A percentile compares a stretch with the other conserved stretches of the same genome.
phyloP scores from a whole-genome alignment of 1,140 invertebrate species.

The Heliconius congener region DNA sequence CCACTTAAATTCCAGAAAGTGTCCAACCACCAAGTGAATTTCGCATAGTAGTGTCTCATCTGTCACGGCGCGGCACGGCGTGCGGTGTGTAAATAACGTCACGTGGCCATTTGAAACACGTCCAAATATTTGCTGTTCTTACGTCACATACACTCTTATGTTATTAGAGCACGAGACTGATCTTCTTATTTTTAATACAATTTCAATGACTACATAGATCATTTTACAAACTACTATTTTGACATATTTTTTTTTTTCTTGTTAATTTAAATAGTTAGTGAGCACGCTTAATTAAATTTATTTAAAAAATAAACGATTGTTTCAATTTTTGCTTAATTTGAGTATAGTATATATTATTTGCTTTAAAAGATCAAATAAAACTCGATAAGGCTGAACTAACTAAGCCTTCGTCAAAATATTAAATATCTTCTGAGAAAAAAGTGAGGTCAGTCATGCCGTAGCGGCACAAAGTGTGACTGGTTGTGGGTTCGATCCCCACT shows the following conservation, averaged over 20 bases:
- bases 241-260: background rate
- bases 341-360: too few species aligned
- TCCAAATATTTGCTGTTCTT: conserved; percentile 28
- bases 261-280: too few species aligned
- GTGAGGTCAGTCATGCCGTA: too few species aligned
- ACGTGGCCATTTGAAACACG: conserved; percentile 19
- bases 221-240: background rate
- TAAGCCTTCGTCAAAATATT: too few species aligned
- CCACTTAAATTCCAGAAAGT: background rate
- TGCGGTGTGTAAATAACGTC: conserved; percentile 19
- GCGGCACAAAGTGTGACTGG: too few species aligned
- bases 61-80: background rate
- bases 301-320: too few species aligned
- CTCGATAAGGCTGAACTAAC: too few species aligned
- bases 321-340: too few species aligned
- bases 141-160: conserved; percentile 1
- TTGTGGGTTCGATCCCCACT: too few species aligned
- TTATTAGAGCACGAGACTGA: background rate
- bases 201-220: background rate
- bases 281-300: too few species aligned
- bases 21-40: background rate
- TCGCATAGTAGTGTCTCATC: background rate
- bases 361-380: too few species aligned
- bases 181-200: background rate
- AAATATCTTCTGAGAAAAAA: too few species aligned